Conservation (phyloP, 2,888 invertebrate genomes). For the Alloplasta piceator region DNA sequence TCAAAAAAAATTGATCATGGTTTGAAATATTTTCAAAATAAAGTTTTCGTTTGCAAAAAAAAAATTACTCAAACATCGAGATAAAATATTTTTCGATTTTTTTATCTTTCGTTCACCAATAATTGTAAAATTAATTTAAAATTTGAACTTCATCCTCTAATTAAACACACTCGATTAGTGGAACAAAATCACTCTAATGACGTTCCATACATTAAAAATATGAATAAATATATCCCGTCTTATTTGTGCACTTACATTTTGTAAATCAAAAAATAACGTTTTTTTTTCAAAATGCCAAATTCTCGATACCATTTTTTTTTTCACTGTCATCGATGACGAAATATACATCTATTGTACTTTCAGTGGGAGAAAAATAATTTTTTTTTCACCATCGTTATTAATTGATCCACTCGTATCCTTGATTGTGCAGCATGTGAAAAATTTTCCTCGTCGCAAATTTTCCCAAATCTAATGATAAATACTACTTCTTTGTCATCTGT, state of each 20-base stretch:
- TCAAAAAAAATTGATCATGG: too few relatives aligned
- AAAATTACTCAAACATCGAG: too few relatives aligned
- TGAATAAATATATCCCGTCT: conserved; percentile 57
- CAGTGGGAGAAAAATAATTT: conserved; percentile 49
- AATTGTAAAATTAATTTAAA: too few relatives aligned
- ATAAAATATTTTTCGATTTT: too few relatives aligned
- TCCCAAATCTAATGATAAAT: conserved; percentile 60
- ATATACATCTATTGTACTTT: conserved; percentile 55
- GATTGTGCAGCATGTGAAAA: not conserved
- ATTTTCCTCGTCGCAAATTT: conserved; percentile 50
- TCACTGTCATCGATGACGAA: conserved; percentile 39
- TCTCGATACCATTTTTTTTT: conserved; percentile 21
- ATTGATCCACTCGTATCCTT: not conserved
- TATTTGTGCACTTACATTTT: conserved; percentile 65
- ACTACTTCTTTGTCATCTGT: conserved; percentile 53
- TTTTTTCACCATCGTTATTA: conserved; percentile 39
- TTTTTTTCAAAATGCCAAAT: conserved; percentile 13
- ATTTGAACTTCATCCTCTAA: not conserved
- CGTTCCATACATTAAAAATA: conserved; percentile 46
- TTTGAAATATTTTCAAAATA: too few relatives aligned
- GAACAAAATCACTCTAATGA: conserved; percentile 32
- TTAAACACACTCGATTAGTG: conserved; percentile 39
- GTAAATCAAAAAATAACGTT: conserved; percentile 67
- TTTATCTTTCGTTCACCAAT: too few relatives aligned
- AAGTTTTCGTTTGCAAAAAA: too few relatives aligned